Evolutionary conservation across 2,888 invertebrate species (phyloP).

Genomic region (Malthinus seriepunctatus): DNA sequence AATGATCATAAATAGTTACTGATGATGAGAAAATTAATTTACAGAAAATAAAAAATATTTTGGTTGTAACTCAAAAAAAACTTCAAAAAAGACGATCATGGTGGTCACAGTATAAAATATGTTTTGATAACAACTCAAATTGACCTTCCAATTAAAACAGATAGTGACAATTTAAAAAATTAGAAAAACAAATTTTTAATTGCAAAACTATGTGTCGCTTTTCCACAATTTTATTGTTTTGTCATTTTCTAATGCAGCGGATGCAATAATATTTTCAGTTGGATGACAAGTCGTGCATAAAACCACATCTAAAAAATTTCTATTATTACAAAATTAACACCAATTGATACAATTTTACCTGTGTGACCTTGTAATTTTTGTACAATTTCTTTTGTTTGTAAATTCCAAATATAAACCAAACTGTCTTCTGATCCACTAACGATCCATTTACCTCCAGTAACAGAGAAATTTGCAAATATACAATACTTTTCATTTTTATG

Average conservation of each 20-base stretch:
- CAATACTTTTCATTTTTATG: slow-evolving; percentile 99
- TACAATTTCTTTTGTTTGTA: slow-evolving; percentile 99
- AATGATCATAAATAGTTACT: too few relatives aligned
- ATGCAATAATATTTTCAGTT: slow-evolving; percentile 98
- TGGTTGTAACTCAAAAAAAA: too few relatives aligned
- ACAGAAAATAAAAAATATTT: too few relatives aligned
- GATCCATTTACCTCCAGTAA: slow-evolving; percentile 99
- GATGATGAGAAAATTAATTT: too few relatives aligned
- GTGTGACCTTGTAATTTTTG: slow-evolving; percentile 97
- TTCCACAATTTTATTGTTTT: slow-evolving; percentile 99
- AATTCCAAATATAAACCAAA: slow-evolving; percentile 98
- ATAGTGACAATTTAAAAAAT: too few relatives aligned
- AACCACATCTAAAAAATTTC: slow-evolving; percentile 69
- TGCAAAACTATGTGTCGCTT: slow-evolving; percentile 68
- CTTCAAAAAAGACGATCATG: too few relatives aligned
- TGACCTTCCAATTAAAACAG: too few relatives aligned
- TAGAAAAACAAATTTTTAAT: too few relatives aligned
- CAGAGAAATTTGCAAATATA: slow-evolving; percentile 99
- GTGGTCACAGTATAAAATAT: too few relatives aligned
- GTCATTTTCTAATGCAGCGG: slow-evolving; percentile 97
- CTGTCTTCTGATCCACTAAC: slow-evolving; percentile 99
- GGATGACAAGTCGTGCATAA: slow-evolving; percentile 99
- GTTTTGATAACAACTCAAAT: too few relatives aligned
- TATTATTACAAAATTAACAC: background rate
- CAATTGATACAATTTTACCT: slow-evolving; percentile 61